Evolutionary conservation across 2,113 vertebrate genomes (phyloP).

Genomic region (Globicephala melas): DNA sequence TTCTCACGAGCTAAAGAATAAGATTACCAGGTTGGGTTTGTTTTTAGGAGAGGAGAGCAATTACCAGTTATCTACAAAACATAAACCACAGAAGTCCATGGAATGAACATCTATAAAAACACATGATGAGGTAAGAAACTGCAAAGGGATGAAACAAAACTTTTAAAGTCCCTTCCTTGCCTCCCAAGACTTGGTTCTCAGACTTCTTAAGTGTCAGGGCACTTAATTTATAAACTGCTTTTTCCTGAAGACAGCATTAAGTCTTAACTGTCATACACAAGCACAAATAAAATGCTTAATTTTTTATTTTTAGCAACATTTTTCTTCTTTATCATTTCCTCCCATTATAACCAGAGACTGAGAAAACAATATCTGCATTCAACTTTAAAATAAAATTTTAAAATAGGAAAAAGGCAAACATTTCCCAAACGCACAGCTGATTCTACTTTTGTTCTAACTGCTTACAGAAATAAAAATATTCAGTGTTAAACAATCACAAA

Average conservation of each 20-base stretch:
- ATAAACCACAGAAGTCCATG: background rate
- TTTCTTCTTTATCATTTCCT: conserved; percentile 64
- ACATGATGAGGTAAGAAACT: background rate
- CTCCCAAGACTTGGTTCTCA: background rate
- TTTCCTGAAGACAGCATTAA: conserved; percentile 38
- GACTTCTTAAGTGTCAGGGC: conserved; percentile 47
- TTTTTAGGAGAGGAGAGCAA: background rate
- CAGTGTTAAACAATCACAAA: background rate
- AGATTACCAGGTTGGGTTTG: background rate
- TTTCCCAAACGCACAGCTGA: conserved; percentile 16
- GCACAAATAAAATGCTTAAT: conserved; percentile 23
- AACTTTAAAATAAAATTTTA: background rate
- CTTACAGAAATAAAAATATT: conserved; percentile 13
- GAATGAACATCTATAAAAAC: background rate
- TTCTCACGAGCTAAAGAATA: background rate
- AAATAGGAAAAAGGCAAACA: background rate
- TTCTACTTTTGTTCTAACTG: background rate
- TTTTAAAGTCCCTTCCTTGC: background rate
- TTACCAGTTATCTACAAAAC: background rate
- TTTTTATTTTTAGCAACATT: conserved; percentile 55
- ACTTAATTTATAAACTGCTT: conserved; percentile 50
- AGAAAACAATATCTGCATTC: conserved; percentile 47
- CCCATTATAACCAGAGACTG: conserved; percentile 18
- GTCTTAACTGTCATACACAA: background rate
- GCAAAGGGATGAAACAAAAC: background rate